Base-by-base conservation (phyloP, 2,113 vertebrate genomes). In the Penelope pileata region DNA sequence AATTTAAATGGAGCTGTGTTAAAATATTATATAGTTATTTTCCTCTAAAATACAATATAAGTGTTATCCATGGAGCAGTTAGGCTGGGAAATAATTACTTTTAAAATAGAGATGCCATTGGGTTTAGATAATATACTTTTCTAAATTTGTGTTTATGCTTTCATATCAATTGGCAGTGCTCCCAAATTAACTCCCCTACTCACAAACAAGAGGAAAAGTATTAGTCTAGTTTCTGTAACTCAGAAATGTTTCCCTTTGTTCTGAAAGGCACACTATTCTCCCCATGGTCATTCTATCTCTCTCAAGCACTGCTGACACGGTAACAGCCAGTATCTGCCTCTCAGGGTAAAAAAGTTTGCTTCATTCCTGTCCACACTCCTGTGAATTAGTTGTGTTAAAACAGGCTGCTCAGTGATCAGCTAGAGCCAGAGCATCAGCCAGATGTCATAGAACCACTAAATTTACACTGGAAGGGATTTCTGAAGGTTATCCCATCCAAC, bases 361-460 rank as follows among this genome's bases (percentile, higher is more conserved):
- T 66, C 12, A 10, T 48, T 64, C 24, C 62, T 72, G 23, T 38
- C 77, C 53, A n/a, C 11, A 1, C 67, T 54, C 45, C 63, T 59
- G 32, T 42, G 54, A 66, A 18, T 1, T 53, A 4, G 27, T 38
- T 88, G 21, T 11, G 22, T 14, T 34, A 58, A 51, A 48, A 7
- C 23, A 64, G 24, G 24, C 2, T 88, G 16, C 19, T 56, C 53
- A 27, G 32, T 29, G 34, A 32, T 11, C 64, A 62, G 45, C 16
- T 42, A 21, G 63, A 67, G 59, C 10, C 59, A 73, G 62, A 67
- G 72, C 22, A 68, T 26, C 70, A 40, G 58, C 27, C 58, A 89
- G 80, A 60, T 0, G 0, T 51, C 76, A 34, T 0, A 7, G 67
- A 10, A 40, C 27, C 4, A 1, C 26, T 78, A 79, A 74, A 54